Conservation (phyloP, 2,888 invertebrate species). For the Strigamia crassipes region DNA sequence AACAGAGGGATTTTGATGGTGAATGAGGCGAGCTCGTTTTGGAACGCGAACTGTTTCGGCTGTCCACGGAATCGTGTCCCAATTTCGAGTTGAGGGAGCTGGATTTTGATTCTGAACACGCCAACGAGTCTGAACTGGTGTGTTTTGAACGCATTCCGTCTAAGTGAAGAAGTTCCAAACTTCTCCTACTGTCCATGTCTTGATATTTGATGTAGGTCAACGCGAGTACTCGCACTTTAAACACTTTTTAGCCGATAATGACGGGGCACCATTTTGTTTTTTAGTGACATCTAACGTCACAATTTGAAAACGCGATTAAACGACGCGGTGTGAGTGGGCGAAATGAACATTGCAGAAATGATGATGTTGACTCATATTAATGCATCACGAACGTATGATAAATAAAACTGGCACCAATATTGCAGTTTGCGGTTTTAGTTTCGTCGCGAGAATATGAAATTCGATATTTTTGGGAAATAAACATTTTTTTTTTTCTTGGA, state of each 20-base stretch:
- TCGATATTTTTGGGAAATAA: background rate
- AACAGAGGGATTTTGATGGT: constrained; percentile 51
- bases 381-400: background rate
- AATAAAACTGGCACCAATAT: background rate
- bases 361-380: background rate
- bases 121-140: constrained; percentile 68
- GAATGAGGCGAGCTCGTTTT: constrained; percentile 59
- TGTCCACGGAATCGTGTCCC: constrained; percentile 77
- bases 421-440: background rate
- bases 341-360: background rate
- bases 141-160: constrained; percentile 39
- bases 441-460: background rate
- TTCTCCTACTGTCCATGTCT: constrained; percentile 42
- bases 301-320: background rate
- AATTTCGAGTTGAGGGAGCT: constrained; percentile 83
- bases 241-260: background rate
- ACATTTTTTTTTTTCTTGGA: background rate
- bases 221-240: background rate
- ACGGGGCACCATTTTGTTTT: background rate
- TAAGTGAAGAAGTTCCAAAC: constrained; percentile 39
- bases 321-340: background rate
- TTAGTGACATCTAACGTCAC: constrained; percentile 1
- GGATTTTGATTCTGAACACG: constrained; percentile 78
- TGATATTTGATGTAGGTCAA: background rate
- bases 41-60: constrained; percentile 62